Evolutionary conservation across 1,140 invertebrate genomes (phyloP).

Genomic region (Matsumurasca onukii): DNA sequence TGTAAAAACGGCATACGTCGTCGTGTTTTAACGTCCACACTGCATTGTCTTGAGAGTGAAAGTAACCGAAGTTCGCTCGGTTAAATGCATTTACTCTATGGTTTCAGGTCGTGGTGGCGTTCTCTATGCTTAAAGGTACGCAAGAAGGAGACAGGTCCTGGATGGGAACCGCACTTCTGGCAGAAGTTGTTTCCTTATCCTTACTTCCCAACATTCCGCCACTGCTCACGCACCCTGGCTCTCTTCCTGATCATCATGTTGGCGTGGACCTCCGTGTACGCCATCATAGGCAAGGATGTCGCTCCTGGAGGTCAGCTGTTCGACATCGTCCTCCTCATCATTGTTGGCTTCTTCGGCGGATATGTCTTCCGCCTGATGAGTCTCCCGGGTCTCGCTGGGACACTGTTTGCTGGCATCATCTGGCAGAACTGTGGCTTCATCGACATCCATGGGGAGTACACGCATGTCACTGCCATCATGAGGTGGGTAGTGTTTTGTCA

Average conservation of each 20-base stretch:
- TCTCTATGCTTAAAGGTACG: conserved; percentile 68
- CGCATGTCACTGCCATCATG: conserved; percentile 61
- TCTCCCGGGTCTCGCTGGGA: conserved; percentile 83
- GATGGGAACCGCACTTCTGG: conserved; percentile 77
- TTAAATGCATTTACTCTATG: too few relatives aligned
- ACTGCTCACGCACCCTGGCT: conserved; percentile 69
- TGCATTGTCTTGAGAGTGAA: too few relatives aligned
- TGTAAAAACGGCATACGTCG: too few relatives aligned
- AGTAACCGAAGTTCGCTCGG: too few relatives aligned
- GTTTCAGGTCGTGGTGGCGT: conserved; percentile 77
- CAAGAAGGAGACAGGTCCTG: conserved; percentile 63
- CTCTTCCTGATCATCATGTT: conserved; percentile 69
- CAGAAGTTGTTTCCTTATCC: conserved; percentile 74
- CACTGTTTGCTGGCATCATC: conserved; percentile 78
- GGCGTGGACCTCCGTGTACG: conserved; percentile 72
- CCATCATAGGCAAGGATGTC: conserved; percentile 70
- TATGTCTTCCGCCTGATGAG: conserved; percentile 73
- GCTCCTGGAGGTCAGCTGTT: conserved; percentile 79
- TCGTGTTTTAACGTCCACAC: too few relatives aligned
- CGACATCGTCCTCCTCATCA: conserved; percentile 68
- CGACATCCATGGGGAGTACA: conserved; percentile 63
- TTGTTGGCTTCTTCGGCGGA: conserved; percentile 79
- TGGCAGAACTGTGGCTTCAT: conserved; percentile 77
- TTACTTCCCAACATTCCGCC: conserved; percentile 75
- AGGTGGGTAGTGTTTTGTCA: too few relatives aligned